phyloP scores from a whole-genome alignment of 2,113 vertebrate genomes.

The Heloderma charlesbogerti region DNA sequence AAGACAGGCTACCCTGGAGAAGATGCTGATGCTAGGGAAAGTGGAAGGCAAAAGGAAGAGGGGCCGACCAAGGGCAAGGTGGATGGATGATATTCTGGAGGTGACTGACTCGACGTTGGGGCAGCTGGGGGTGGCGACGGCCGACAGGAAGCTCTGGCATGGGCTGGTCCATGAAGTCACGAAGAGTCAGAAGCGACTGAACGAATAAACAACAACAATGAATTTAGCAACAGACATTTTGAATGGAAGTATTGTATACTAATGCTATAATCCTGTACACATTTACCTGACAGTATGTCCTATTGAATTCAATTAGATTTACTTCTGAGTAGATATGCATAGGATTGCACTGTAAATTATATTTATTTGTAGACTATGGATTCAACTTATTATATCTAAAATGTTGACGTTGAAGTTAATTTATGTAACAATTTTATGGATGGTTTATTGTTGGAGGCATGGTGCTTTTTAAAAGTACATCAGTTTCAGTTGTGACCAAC shows the following conservation, averaged over 20 bases:
- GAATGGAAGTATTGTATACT: background rate
- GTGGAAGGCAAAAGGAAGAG: no score
- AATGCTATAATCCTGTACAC: background rate
- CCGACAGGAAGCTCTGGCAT: no score
- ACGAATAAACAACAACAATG: no score
- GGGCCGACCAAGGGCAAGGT: no score
- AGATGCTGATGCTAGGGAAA: no score
- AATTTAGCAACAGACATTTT: background rate
- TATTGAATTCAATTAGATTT: background rate
- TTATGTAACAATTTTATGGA: background rate
- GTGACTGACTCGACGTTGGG: no score
- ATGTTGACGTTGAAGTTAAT: background rate
- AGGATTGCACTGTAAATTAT: background rate
- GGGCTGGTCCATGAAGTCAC: no score
- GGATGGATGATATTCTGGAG: no score
- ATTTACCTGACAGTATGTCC: no score
- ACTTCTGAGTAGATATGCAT: background rate
- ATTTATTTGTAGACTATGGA: background rate
- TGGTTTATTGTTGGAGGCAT: background rate
- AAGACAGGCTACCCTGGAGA: no score
- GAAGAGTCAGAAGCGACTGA: no score
- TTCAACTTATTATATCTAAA: background rate
- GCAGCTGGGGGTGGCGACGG: no score
- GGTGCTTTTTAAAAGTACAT: background rate
- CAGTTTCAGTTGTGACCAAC: background rate